Evolutionary conservation across 1,140 invertebrate species (phyloP).

Genomic region (Drosophila sturtevanti): DNA sequence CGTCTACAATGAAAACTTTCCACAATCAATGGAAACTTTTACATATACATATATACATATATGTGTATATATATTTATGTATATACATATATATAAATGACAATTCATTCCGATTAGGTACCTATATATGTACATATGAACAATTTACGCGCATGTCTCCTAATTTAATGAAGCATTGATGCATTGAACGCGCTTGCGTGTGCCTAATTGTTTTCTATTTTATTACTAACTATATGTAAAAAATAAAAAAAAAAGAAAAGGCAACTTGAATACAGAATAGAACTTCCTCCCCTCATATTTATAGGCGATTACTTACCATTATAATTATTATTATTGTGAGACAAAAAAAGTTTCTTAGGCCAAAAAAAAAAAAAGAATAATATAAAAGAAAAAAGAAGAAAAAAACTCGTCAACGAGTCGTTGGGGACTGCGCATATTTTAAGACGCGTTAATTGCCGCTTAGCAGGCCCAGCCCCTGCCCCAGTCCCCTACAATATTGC

Average conservation of each 20-base stretch:
- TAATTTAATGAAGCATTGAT: constrained; percentile 70
- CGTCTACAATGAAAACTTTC: constrained; percentile 14
- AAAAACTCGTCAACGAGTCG: neutral
- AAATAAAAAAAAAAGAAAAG: constrained; percentile 7
- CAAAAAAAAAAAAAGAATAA: constrained; percentile 1
- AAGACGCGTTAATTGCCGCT: constrained; percentile 73
- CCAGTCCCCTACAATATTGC: neutral
- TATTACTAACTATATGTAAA: constrained; percentile 57
- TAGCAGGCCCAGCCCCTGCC: constrained; percentile 40
- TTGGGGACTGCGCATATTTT: constrained; percentile 31
- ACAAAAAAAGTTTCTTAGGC: constrained; percentile 38
- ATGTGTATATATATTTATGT: constrained; percentile 13
- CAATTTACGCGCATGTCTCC: constrained; percentile 40
- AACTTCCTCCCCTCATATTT: constrained; percentile 6
- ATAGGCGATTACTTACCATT: constrained; percentile 54
- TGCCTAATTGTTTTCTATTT: constrained; percentile 72
- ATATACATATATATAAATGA: constrained; percentile 42
- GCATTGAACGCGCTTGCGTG: constrained; percentile 65
- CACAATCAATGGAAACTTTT: neutral
- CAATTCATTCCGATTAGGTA: constrained; percentile 37
- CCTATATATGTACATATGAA: constrained; percentile 5
- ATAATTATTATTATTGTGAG: constrained; percentile 43
- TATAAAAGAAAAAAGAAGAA: neutral
- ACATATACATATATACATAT: neutral
- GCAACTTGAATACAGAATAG: constrained; percentile 29